Conservation (phyloP, 2,113 vertebrate species). For the Capreolus pygargus region DNA sequence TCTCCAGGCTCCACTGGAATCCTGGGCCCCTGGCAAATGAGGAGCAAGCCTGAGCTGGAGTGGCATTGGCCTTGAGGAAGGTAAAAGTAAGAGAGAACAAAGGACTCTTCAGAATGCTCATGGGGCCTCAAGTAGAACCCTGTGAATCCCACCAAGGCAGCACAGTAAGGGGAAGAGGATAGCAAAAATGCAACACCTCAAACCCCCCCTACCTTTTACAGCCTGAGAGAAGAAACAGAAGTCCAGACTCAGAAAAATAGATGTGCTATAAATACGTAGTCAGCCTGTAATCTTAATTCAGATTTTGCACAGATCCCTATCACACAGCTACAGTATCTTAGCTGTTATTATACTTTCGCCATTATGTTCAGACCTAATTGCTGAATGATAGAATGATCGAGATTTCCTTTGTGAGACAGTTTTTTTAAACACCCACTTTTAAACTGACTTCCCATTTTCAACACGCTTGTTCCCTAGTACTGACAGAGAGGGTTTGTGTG, state of each 20-base stretch:
- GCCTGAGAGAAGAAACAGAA: not conserved
- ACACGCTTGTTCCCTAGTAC: not conserved
- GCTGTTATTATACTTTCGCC: not conserved
- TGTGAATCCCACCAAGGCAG: not conserved
- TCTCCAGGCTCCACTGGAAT: not conserved
- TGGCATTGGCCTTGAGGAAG: not conserved
- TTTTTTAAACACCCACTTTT: constrained; percentile 10
- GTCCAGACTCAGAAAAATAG: not conserved
- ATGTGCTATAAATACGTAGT: not conserved
- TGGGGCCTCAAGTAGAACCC: not conserved
- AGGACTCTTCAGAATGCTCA: not conserved
- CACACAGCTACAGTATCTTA: not conserved
- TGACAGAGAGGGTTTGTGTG: not conserved
- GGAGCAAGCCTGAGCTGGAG: not conserved
- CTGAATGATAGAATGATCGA: not conserved
- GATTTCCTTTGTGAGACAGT: not conserved
- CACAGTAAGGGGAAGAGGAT: not conserved
- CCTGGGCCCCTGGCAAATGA: not conserved
- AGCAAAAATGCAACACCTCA: not conserved
- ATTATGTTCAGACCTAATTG: not conserved
- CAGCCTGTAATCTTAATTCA: not conserved
- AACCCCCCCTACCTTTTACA: not conserved
- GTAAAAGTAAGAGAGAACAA: not conserved
- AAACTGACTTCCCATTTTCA: not conserved
- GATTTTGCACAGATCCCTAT: not conserved